phyloP scores from a whole-genome alignment of 2,797 vertebrate genomes.

The Hemibagrus guttatus region DNA sequence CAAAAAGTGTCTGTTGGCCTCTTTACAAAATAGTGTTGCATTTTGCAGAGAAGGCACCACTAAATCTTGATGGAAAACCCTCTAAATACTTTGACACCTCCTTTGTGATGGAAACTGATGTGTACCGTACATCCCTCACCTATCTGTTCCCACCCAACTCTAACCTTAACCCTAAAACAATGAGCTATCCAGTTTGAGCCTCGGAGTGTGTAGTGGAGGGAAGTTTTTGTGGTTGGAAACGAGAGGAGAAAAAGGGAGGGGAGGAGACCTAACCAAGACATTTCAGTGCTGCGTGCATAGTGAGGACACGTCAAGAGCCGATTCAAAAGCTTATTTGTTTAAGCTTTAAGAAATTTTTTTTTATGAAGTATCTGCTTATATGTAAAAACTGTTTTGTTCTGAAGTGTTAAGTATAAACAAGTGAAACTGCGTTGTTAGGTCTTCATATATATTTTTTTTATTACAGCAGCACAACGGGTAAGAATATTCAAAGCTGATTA shows the following conservation, averaged over 20 bases:
- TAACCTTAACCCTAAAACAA: conserved; percentile 54
- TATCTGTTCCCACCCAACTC: conserved; percentile 62
- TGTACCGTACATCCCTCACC: conserved; percentile 23
- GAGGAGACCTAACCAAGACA: conserved; percentile 32
- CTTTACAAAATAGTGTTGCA: not conserved
- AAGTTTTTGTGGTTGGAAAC: conserved; percentile 58
- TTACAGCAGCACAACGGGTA: conserved; percentile 18
- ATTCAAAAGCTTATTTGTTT: conserved; percentile 1
- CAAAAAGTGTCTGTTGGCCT: not conserved
- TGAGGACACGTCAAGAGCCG: conserved; percentile 61
- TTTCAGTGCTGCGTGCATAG: conserved; percentile 39
- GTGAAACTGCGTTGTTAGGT: not conserved
- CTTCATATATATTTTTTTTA: not conserved
- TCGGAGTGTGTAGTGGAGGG: conserved; percentile 40
- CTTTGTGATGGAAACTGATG: not conserved
- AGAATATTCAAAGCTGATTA: not conserved
- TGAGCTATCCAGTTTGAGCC: conserved; percentile 51
- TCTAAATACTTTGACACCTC: not conserved
- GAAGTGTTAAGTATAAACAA: not conserved
- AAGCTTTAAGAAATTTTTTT: conserved; percentile 47
- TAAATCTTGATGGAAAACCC: not conserved
- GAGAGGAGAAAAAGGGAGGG: conserved; percentile 46
- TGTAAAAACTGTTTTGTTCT: conserved; percentile 61
- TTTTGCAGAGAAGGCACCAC: conserved; percentile 2
- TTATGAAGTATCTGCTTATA: conserved; percentile 63